A percentile compares a stretch with the other conserved stretches of the same genome.
Evolutionary conservation across 2,113 vertebrate genomes (phyloP).

Genomic region (Chaetura pelagica): DNA sequence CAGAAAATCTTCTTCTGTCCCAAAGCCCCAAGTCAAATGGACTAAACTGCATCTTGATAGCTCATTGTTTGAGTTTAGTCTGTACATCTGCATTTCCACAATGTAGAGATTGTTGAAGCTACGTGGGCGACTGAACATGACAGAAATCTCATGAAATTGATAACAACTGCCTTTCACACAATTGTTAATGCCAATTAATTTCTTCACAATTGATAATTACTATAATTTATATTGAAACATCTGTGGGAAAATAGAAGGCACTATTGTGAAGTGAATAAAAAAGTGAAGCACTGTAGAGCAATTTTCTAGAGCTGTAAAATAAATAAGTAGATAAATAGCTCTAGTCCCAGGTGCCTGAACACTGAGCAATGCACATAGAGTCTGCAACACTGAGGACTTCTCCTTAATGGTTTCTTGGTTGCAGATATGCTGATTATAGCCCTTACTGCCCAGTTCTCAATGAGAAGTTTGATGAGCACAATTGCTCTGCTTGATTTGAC

Average conservation of each 20-base stretch:
- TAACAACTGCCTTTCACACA: constrained; percentile 19
- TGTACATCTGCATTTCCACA: background rate
- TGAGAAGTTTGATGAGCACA: background rate
- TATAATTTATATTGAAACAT: constrained; percentile 44
- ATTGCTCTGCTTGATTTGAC: background rate
- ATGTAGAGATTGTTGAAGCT: background rate
- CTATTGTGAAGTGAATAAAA: too few relatives aligned
- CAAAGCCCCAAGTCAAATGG: background rate
- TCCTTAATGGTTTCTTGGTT: background rate
- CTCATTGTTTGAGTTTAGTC: background rate
- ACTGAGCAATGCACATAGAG: background rate
- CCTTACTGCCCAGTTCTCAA: background rate
- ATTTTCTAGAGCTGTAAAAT: constrained; percentile 10
- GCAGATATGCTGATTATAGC: background rate
- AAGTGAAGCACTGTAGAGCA: background rate
- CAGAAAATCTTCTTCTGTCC: background rate
- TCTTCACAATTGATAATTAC: constrained; percentile 33
- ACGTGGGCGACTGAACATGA: background rate
- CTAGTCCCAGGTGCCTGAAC: background rate
- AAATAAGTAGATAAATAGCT: background rate
- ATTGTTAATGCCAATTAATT: constrained; percentile 35
- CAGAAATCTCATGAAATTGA: background rate
- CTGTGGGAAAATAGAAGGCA: constrained; percentile 24
- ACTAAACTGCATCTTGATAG: background rate
- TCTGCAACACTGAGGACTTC: background rate